Base-by-base conservation (phyloP, 2,888 invertebrate species). In the Drosophila putrida region DNA sequence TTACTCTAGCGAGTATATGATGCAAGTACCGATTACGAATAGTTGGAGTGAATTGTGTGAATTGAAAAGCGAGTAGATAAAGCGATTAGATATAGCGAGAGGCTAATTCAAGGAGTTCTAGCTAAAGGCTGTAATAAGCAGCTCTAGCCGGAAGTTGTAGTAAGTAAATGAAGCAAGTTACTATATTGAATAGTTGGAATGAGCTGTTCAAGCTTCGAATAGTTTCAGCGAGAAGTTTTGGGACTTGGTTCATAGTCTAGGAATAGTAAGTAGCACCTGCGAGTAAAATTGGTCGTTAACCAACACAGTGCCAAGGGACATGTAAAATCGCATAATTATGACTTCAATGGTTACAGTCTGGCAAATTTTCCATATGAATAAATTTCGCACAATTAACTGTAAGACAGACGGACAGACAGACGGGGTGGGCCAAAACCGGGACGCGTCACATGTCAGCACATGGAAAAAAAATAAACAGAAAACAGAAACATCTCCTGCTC, bases 361-460 rank as follows among this genome's bases (percentile, higher is more conserved):
- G 75, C 80, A 85, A 85, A 84, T 84, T 77, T 85, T 88, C 88
- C 77, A 85, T 75, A 50, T 82, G 86, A 88, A 88, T 87, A 80
- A 84, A 71, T 77, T 79, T 83, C 80, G 88, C 83, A 88, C 83
- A 83, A 88, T 85, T 84, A 85, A 76, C 49, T 49, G 25, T 8
- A 11, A 25, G 35, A 28, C 6, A 46, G 58, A 31, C 28, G 28
- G 31, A 15, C 13, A 6, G 33, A 20, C 6, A 49, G 31, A 39
- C 38, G 13, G 50, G 43, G 59, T 62, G 61, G 80, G 38, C n/a
- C 10, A n/a, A 46, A 27, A 43, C n/a, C n/a, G 38, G 38, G 72
- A 67, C 62, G 43, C 65, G 51, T 57, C 74, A 69, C 75, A 78
- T 84, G 82, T 83, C 87, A 71, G 80, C 82, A 87, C 86, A 70